These are phyloP conservation scores for Lycodopsis pacificus DNA, from an alignment of 2,797 vertebrate genomes.

Conservation along the genomic window DNA sequence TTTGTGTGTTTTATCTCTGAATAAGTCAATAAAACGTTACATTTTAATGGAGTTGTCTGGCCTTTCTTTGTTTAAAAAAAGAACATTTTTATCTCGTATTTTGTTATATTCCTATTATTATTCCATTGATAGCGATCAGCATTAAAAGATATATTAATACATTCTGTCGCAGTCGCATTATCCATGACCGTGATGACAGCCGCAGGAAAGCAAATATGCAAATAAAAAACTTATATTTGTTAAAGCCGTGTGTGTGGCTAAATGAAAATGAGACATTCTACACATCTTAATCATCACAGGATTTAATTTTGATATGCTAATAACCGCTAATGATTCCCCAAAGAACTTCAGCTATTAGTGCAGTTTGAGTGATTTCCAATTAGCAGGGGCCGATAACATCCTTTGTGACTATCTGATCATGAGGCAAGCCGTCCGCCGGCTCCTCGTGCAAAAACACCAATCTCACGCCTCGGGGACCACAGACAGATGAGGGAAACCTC, in stretches of 20 bases:
- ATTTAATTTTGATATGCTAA: slow-evolving; percentile 70
- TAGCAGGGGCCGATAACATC: slow-evolving; percentile 58
- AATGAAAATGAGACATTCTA: slow-evolving; percentile 44
- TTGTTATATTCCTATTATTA: not conserved
- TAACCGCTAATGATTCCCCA: slow-evolving; percentile 66
- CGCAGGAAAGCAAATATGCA: too few species aligned
- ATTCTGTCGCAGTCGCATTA: not conserved
- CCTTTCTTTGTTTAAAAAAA: not conserved
- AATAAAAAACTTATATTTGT: slow-evolving; percentile 6
- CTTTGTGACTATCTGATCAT: slow-evolving; percentile 55
- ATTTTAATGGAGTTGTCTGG: not conserved
- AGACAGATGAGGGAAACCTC: slow-evolving; percentile 27
- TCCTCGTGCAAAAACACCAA: slow-evolving; percentile 48
- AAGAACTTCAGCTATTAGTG: slow-evolving; percentile 66
- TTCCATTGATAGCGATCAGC: not conserved
- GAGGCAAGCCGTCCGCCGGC: slow-evolving; percentile 34
- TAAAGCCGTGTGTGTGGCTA: not conserved
- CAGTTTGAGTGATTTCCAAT: slow-evolving; percentile 72
- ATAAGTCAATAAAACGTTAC: slow-evolving; percentile 6
- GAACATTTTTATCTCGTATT: not conserved
- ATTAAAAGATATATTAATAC: not conserved
- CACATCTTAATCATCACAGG: slow-evolving; percentile 55
- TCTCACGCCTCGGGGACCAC: slow-evolving; percentile 41
- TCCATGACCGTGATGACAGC: too few species aligned
- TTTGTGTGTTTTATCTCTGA: not conserved